Base-by-base conservation (phyloP, 2,113 vertebrate genomes). In the Pholis gunnellus region DNA sequence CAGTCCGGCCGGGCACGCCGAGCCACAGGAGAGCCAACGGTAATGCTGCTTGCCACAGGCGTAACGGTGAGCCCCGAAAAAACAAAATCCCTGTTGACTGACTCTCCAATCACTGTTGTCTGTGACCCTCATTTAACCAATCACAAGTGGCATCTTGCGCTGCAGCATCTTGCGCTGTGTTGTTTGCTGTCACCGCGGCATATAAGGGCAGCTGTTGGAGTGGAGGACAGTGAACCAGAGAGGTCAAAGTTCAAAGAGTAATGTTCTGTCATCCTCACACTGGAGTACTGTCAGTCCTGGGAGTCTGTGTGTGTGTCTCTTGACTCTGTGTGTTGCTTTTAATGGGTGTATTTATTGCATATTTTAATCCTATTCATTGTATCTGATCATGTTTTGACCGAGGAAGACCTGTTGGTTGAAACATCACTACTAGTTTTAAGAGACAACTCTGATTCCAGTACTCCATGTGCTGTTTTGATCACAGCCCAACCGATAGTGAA, bases 161-260 rank as follows among this genome's bases (percentile, higher is more conserved):
- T 17, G 38, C 59, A 9, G n/a, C 63, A 46, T 42, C 54, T 15
- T 11, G 73, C n/a, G n/a, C n/a, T 38, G 48, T 67, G 64, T 70
- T 66, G 66, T 72, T 78, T 50, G 25, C 18, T 63, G 59, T 84
- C 65, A 57, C 60, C 2, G 13, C 60, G 9, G 9, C 72, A 22
- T 48, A 59, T 80, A 56, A 81, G 79, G 79, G 85, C 79, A 87
- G 79, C 60, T 31, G 5, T 68, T 77, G n/a, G 25, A 64, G 36
- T 2, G 15, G 20, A 77, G 63, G 57, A 63, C 71, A 27, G 31
- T 44, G 69, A 85, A 50, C 22, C 69, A 74, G 9, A 83, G 61
- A 70, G 70, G 68, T 80, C 57, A 70, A 64, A 83, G 75, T 22
- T 79, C 61, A 70, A 36, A 76, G 73, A 22, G 31, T 69, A 66